phyloP scores from a whole-genome alignment of 1,140 invertebrate species.

The Drosophila triauraria region DNA sequence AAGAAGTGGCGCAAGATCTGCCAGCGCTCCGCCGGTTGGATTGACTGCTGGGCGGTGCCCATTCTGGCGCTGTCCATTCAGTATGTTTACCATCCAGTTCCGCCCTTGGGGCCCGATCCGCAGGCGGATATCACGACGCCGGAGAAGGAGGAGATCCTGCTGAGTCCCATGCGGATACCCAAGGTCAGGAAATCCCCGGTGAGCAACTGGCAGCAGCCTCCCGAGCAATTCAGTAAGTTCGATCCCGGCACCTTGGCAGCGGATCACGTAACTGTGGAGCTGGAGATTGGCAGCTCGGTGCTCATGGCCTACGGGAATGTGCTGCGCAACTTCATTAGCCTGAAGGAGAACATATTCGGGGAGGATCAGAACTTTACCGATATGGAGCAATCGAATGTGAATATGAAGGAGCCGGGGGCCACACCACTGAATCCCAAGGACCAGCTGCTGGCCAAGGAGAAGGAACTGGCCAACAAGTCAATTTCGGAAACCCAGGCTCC shows the following conservation, averaged over 20 bases:
- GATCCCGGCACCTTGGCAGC: slow-evolving; percentile 93
- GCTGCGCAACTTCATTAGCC: slow-evolving; percentile 93
- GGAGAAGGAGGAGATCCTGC: slow-evolving; percentile 95
- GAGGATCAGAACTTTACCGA: slow-evolving; percentile 97
- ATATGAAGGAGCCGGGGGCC: slow-evolving; percentile 62
- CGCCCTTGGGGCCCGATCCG: slow-evolving; percentile 92
- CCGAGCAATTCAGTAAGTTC: slow-evolving; percentile 90
- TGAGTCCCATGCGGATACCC: slow-evolving; percentile 96
- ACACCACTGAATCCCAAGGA: slow-evolving; percentile 70
- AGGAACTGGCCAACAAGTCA: slow-evolving; percentile 85
- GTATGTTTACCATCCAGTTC: slow-evolving; percentile 96
- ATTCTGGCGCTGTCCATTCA: slow-evolving; percentile 96
- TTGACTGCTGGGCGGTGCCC: slow-evolving; percentile 97
- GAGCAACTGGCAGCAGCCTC: slow-evolving; percentile 87
- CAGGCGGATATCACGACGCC: slow-evolving; percentile 96
- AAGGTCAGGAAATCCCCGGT: slow-evolving; percentile 90
- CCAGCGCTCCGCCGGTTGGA: slow-evolving; percentile 91
- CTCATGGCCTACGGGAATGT: slow-evolving; percentile 95
- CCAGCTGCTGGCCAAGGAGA: slow-evolving; percentile 76
- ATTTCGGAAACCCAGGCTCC: slow-evolving; percentile 87
- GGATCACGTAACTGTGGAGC: slow-evolving; percentile 95
- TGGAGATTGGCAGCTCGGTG: slow-evolving; percentile 97
- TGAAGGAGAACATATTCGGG: slow-evolving; percentile 98
- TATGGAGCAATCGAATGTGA: slow-evolving; percentile 89
- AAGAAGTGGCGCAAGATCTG: slow-evolving; percentile 96